Percentiles rank a stretch among this genome's conserved stretches.
Conservation (phyloP, 2,113 vertebrate species). For the Manacus vitellinus region DNA sequence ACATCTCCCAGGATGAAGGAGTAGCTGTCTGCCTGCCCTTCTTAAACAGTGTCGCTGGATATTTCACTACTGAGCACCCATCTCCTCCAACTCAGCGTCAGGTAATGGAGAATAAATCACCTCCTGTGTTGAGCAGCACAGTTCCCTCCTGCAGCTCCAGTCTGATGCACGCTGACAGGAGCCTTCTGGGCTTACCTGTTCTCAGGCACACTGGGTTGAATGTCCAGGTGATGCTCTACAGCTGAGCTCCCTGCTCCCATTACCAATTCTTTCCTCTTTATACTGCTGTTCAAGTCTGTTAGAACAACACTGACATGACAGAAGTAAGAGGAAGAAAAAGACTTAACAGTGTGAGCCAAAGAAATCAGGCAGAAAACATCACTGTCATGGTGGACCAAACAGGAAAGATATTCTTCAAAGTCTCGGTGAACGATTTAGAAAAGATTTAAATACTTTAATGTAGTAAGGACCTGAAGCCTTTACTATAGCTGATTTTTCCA, state of each 20-base stretch:
- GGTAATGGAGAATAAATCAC: not conserved
- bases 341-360: not conserved
- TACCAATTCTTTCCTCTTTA: not conserved
- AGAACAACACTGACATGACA: not conserved
- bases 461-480: not conserved
- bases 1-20: not conserved
- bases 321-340: not conserved
- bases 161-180: rapidly evolving
- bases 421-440: not conserved
- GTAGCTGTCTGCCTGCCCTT: not conserved
- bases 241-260: not conserved
- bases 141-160: not conserved
- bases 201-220: not conserved
- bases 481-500: not conserved
- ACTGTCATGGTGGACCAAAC: rapidly evolving
- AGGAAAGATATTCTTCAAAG: not conserved
- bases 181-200: not conserved
- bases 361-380: not conserved
- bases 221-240: not conserved
- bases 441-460: not conserved
- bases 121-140: not conserved
- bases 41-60: not conserved
- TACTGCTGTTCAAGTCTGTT: rapidly evolving
- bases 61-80: not conserved
- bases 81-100: not conserved